Conservation (phyloP, 1,140 invertebrate species). For the Adelges cooleyi region DNA sequence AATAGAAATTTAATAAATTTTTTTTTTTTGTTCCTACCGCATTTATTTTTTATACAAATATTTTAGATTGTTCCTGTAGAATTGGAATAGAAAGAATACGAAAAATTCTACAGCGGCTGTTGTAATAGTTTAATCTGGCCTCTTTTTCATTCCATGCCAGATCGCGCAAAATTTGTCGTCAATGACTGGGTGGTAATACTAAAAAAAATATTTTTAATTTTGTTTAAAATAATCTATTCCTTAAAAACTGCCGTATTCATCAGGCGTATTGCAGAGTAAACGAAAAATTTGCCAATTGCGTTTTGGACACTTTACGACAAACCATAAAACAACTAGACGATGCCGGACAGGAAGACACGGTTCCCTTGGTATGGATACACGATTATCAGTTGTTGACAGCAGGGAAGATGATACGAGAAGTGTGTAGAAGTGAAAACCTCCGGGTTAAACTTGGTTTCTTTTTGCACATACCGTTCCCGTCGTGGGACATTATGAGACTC, state of each 20-base stretch:
- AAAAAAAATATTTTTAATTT: background rate
- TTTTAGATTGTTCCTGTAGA: slow-evolving; percentile 66
- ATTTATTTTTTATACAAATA: too few relatives aligned
- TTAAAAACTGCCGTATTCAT: slow-evolving; percentile 8
- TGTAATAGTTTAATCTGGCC: slow-evolving; percentile 88
- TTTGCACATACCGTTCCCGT: slow-evolving; percentile 80
- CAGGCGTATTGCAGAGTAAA: slow-evolving; percentile 67
- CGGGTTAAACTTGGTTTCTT: slow-evolving; percentile 74
- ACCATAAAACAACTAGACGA: slow-evolving; percentile 49
- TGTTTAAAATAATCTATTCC: background rate
- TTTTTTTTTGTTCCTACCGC: too few relatives aligned
- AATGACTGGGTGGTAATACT: slow-evolving; percentile 57
- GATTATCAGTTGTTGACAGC: slow-evolving; percentile 85
- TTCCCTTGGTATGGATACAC: slow-evolving; percentile 79
- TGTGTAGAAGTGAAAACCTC: slow-evolving; percentile 4
- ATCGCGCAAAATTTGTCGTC: slow-evolving; percentile 58
- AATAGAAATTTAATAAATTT: too few relatives aligned
- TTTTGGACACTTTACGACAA: slow-evolving; percentile 61
- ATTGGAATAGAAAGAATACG: slow-evolving; percentile 59
- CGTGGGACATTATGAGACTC: slow-evolving; percentile 79
- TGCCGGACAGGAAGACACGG: slow-evolving; percentile 41
- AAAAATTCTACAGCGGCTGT: slow-evolving; percentile 81
- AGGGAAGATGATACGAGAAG: slow-evolving; percentile 62
- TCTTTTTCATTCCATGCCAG: slow-evolving; percentile 81
- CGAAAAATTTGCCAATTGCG: slow-evolving; percentile 69